Conservation (phyloP, 2,888 invertebrate genomes). For the Watsonalla cultraria region DNA sequence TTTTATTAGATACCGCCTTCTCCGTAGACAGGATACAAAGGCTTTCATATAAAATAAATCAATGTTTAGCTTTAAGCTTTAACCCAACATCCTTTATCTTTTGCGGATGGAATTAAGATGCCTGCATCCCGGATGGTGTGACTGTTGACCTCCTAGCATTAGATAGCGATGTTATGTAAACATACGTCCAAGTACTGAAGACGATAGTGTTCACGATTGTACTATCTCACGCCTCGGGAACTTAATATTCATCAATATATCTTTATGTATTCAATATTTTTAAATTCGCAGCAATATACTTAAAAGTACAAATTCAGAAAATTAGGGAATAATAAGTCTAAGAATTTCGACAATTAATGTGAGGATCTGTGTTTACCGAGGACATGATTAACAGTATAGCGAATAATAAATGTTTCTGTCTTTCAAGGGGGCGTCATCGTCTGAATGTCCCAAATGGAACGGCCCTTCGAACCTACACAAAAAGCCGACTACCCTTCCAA, state of each 20-base stretch:
- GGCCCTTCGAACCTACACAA: too few species aligned
- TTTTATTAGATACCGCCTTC: neutral
- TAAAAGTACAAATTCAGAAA: too few species aligned
- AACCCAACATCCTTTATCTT: slow-evolving; percentile 26
- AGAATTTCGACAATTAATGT: too few species aligned
- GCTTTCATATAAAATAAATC: slow-evolving; percentile 5
- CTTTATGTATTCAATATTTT: too few species aligned
- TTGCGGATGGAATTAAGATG: slow-evolving; percentile 52
- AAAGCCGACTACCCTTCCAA: too few species aligned
- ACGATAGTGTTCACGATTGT: slow-evolving; percentile 27
- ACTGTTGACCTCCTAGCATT: slow-evolving; percentile 40
- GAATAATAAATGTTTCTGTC: too few species aligned
- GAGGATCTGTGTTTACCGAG: too few species aligned
- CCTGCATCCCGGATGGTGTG: slow-evolving; percentile 55
- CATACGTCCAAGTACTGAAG: slow-evolving; percentile 47
- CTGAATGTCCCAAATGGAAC: too few species aligned
- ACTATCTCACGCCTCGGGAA: slow-evolving; percentile 18
- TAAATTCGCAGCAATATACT: too few species aligned
- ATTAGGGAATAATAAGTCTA: too few species aligned
- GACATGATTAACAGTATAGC: too few species aligned
- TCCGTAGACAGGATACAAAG: neutral
- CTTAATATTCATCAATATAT: neutral
- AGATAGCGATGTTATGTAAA: slow-evolving; percentile 40
- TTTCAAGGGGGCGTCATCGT: too few species aligned
- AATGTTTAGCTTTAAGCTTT: slow-evolving; percentile 6